Conservation (phyloP, 2,888 invertebrate genomes). For the Perithous albicinctus region DNA sequence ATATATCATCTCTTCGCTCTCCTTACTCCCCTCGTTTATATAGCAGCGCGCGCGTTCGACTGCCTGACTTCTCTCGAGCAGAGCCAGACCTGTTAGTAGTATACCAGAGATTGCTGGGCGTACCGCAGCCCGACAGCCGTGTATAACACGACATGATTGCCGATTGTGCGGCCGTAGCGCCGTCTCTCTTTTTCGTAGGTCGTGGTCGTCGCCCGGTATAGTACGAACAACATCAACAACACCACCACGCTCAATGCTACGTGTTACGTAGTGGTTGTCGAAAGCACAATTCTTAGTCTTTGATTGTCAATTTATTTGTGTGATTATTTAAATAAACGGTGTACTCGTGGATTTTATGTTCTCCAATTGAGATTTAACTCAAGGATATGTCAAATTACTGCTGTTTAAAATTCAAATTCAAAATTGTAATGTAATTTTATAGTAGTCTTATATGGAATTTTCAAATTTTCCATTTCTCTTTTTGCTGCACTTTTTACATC, state of each 20-base stretch:
- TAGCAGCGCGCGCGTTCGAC: not conserved
- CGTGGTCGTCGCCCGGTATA: conserved; percentile 48
- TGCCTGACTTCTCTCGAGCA: conserved; percentile 2
- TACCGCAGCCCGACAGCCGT: not conserved
- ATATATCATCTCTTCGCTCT: conserved; percentile 34
- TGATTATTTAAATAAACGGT: no score
- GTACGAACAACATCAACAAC: conserved; percentile 1
- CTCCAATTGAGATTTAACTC: no score
- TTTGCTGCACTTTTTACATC: no score
- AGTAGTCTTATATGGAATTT: not conserved
- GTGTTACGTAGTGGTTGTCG: not conserved
- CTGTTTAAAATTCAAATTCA: no score
- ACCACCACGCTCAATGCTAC: not conserved
- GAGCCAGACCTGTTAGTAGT: not conserved
- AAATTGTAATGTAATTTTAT: no score
- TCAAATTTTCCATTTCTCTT: no score
- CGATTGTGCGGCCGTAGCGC: conserved; percentile 29
- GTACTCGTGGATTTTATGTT: no score
- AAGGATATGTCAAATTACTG: no score
- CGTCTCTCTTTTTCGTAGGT: conserved; percentile 52
- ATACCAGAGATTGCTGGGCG: conserved; percentile 28
- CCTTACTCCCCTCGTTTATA: conserved; percentile 50
- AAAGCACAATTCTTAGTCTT: no score
- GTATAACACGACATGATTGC: conserved; percentile 7
- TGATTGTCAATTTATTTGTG: no score